Conservation (phyloP, 2,888 invertebrate genomes). For the Hanleya hanleyi region DNA sequence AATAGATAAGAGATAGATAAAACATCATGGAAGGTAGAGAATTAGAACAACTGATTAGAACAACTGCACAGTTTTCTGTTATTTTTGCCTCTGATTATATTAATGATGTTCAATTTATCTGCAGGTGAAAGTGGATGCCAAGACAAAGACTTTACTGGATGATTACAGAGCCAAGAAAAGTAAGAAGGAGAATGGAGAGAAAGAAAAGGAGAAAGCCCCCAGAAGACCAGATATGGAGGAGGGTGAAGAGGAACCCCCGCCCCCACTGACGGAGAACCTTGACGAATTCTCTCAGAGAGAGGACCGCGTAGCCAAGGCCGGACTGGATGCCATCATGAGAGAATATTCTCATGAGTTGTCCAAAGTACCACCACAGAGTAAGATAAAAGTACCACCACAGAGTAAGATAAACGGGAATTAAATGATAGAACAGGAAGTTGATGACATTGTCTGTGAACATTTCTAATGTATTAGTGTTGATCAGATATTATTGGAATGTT, state of each 20-base stretch:
- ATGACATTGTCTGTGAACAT: too few species aligned
- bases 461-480: too few species aligned
- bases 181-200: constrained; percentile 49
- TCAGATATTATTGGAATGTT: too few species aligned
- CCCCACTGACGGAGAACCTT: constrained; percentile 67
- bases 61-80: too few species aligned
- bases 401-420: too few species aligned
- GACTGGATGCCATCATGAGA: constrained; percentile 85
- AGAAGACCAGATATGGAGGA: constrained; percentile 51
- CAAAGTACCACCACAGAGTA: constrained; percentile 54
- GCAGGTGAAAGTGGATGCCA: constrained; percentile 91
- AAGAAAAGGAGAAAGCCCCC: constrained; percentile 46
- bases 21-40: too few species aligned
- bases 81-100: too few species aligned
- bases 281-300: constrained; percentile 77
- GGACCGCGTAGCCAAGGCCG: constrained; percentile 83
- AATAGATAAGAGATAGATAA: too few species aligned
- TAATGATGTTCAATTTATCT: not conserved
- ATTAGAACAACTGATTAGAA: too few species aligned
- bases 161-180: constrained; percentile 82
- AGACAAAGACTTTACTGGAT: constrained; percentile 94
- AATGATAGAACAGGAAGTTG: too few species aligned
- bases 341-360: constrained; percentile 80
- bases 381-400: too few species aligned
- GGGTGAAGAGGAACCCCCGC: constrained; percentile 33